A percentile compares a stretch with the other conserved stretches of the same genome.
These are phyloP conservation scores for Vulpes ferrilata DNA, from an alignment of 2,113 vertebrate genomes.

Conservation along the genomic window DNA sequence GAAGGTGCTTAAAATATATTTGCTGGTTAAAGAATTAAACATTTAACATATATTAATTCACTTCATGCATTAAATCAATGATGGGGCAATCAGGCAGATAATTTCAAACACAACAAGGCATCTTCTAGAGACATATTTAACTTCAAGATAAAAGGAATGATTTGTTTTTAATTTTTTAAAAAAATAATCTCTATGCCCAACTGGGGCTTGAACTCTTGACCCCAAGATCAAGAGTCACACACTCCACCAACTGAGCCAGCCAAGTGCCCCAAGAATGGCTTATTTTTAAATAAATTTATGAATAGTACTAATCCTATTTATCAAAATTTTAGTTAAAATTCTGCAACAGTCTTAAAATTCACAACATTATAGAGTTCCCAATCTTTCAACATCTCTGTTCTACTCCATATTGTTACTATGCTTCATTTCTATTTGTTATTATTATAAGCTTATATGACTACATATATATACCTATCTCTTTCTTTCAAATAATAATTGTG, in stretches of 20 bases:
- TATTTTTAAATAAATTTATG: not conserved
- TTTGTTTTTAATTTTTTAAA: not conserved
- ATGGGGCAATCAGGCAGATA: not conserved
- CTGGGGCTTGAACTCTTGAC: not conserved
- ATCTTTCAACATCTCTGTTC: not conserved
- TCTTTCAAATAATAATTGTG: constrained; percentile 13
- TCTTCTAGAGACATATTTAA: not conserved
- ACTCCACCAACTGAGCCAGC: not conserved
- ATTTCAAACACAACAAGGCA: constrained; percentile 9
- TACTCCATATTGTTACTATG: not conserved
- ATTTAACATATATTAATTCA: not conserved
- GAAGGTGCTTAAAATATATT: not conserved
- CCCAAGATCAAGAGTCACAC: not conserved
- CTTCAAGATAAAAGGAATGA: not conserved
- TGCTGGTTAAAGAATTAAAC: not conserved
- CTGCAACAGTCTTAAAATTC: constrained; percentile 7
- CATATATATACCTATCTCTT: not conserved
- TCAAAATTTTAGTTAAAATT: not conserved
- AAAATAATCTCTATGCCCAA: not conserved
- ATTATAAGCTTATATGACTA: not conserved
- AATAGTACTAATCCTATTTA: not conserved
- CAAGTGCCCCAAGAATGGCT: not conserved
- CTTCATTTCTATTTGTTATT: not conserved
- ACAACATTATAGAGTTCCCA: not conserved
- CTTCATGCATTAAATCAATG: not conserved